Conservation (phyloP, 2,113 vertebrate species). For the Anguilla rostrata region DNA sequence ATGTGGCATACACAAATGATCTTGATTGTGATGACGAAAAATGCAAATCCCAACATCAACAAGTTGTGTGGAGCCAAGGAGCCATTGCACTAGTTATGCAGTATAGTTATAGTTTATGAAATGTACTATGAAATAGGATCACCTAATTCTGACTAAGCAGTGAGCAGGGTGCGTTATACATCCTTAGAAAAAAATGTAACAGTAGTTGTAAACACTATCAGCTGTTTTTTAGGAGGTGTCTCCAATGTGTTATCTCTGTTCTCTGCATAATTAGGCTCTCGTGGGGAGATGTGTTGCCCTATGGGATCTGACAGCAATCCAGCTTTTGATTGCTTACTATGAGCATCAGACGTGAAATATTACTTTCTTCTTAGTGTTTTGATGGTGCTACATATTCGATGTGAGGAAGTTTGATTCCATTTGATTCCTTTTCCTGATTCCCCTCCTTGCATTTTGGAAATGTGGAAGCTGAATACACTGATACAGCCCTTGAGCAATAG, state of each 20-base stretch:
- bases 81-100: neutral
- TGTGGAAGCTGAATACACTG: neutral
- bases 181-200: neutral
- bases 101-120: neutral
- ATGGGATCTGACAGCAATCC: neutral
- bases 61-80: neutral
- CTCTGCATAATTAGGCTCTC: neutral
- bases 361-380: neutral
- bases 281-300: neutral
- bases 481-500: neutral
- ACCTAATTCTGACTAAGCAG: neutral
- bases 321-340: neutral
- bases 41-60: neutral
- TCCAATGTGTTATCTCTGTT: neutral
- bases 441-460: neutral
- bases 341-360: neutral
- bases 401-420: neutral
- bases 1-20: neutral
- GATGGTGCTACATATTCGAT: neutral
- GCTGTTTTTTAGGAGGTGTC: neutral
- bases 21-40: neutral
- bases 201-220: neutral
- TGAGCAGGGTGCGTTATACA: neutral
- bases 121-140: neutral
- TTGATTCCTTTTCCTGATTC: neutral